Evolutionary conservation across 2,888 invertebrate genomes (phyloP).

Genomic region (Drosophila phalerata): DNA sequence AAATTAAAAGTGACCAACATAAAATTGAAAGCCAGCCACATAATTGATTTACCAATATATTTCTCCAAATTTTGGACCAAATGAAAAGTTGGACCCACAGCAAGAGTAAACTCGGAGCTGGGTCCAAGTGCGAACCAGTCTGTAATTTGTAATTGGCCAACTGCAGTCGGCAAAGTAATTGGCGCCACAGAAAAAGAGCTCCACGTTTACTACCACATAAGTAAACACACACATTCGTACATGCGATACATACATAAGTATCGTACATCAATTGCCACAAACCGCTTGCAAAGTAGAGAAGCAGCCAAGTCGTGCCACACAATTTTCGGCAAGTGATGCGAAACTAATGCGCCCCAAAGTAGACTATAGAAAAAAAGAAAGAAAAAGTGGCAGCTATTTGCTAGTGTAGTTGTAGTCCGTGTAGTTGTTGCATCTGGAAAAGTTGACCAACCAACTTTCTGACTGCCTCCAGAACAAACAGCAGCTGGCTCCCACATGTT

Average conservation of each 20-base stretch:
- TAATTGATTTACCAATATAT: constrained; percentile 76
- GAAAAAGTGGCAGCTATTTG: constrained; percentile 40
- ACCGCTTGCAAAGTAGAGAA: constrained; percentile 54
- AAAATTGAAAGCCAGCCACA: constrained; percentile 52
- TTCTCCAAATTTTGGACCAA: constrained; percentile 31
- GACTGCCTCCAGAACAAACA: constrained; percentile 31
- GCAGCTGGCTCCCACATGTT: constrained; percentile 49
- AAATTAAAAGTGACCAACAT: constrained; percentile 47
- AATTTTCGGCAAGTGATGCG: constrained; percentile 71
- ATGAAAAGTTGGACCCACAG: constrained; percentile 37
- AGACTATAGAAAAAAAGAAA: constrained; percentile 57
- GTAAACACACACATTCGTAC: constrained; percentile 3
- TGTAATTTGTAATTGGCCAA: constrained; percentile 73
- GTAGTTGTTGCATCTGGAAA: constrained; percentile 35
- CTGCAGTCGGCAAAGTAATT: constrained; percentile 71
- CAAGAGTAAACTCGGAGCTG: constrained; percentile 1
- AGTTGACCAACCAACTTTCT: constrained; percentile 55
- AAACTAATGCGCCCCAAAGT: constrained; percentile 72
- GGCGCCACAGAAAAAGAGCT: constrained; percentile 43
- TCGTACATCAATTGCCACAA: constrained; percentile 67
- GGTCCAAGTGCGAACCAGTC: constrained; percentile 42
- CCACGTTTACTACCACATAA: constrained; percentile 14
- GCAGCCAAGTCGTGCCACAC: constrained; percentile 53
- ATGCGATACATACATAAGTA: constrained; percentile 2
- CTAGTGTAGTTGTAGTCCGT: constrained; percentile 11